A percentile compares a stretch with the other conserved stretches of the same genome.
Evolutionary conservation across 2,888 invertebrate genomes (phyloP).

Genomic region (Strigamia maritima): DNA sequence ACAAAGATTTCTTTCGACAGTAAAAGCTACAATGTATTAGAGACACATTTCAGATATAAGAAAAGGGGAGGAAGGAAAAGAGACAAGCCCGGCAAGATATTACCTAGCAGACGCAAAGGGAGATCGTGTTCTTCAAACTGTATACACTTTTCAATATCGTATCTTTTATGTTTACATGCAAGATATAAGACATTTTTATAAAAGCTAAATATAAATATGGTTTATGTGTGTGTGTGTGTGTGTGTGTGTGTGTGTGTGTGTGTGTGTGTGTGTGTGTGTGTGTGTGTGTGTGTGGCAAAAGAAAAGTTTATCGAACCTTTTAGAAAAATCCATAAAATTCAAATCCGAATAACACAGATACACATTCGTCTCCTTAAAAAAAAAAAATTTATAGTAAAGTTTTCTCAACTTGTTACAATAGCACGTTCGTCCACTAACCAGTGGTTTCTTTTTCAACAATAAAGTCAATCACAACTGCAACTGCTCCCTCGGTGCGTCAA

Average conservation of each 20-base stretch:
- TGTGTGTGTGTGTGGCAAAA: too few species aligned
- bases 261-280: too few species aligned
- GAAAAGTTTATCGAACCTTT: too few species aligned
- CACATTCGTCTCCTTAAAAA: too few species aligned
- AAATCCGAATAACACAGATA: too few species aligned
- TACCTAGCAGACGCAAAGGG: conserved; percentile 25
- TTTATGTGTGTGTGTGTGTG: too few species aligned
- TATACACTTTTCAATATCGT: conserved; percentile 26
- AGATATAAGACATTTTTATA: neutral
- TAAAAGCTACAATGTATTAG: conserved; percentile 34
- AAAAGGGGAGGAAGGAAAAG: conserved; percentile 24
- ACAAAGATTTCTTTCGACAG: conserved; percentile 34
- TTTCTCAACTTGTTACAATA: neutral
- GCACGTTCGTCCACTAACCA: neutral
- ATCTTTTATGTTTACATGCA: neutral
- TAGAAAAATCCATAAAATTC: too few species aligned
- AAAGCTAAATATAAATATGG: neutral
- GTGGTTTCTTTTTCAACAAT: neutral
- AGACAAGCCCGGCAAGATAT: conserved; percentile 28
- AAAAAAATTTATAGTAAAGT: too few species aligned
- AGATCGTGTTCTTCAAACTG: conserved; percentile 30
- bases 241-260: too few species aligned
- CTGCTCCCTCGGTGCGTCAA: neutral
- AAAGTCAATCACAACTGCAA: conserved; percentile 24
- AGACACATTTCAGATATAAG: conserved; percentile 32